phyloP scores from a whole-genome alignment of 2,888 invertebrate species.

The Anarsia innoxiella region DNA sequence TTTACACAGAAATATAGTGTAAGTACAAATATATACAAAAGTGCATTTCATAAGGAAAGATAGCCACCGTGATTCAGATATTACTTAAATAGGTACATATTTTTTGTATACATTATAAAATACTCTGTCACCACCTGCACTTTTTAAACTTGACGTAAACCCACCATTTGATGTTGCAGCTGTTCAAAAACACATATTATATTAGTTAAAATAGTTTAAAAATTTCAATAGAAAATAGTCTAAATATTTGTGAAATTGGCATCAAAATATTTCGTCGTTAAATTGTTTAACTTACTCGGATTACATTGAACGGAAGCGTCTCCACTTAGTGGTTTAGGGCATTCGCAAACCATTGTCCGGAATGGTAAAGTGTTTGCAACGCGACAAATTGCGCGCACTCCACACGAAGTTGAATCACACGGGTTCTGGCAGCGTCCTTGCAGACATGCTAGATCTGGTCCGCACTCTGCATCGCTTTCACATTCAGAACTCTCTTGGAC shows the following conservation, averaged over 20 bases:
- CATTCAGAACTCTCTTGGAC: conserved; percentile 79
- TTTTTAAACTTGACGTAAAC: too few relatives aligned
- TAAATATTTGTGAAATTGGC: too few relatives aligned
- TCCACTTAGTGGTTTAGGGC: conserved; percentile 86
- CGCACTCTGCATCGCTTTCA: conserved; percentile 87
- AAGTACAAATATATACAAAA: conserved; percentile 9
- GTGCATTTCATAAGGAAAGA: conserved; percentile 7
- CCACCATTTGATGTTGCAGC: too few relatives aligned
- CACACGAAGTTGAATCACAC: conserved; percentile 86
- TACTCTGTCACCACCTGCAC: too few relatives aligned
- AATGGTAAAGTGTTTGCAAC: conserved; percentile 91
- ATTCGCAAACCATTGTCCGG: conserved; percentile 91
- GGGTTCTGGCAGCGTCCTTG: conserved; percentile 87
- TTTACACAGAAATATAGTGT: conserved; percentile 6
- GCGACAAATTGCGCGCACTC: conserved; percentile 85
- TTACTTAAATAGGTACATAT: too few relatives aligned
- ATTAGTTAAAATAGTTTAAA: neutral
- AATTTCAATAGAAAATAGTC: neutral
- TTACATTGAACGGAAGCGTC: conserved; percentile 90
- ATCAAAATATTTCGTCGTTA: neutral
- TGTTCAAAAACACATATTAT: conserved; percentile 12
- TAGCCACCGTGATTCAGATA: too few relatives aligned
- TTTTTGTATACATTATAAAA: too few relatives aligned
- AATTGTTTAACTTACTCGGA: conserved; percentile 76
- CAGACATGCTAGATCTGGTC: conserved; percentile 90